Conservation (phyloP, 2,888 invertebrate species). For the Cerastis rubricosa region DNA sequence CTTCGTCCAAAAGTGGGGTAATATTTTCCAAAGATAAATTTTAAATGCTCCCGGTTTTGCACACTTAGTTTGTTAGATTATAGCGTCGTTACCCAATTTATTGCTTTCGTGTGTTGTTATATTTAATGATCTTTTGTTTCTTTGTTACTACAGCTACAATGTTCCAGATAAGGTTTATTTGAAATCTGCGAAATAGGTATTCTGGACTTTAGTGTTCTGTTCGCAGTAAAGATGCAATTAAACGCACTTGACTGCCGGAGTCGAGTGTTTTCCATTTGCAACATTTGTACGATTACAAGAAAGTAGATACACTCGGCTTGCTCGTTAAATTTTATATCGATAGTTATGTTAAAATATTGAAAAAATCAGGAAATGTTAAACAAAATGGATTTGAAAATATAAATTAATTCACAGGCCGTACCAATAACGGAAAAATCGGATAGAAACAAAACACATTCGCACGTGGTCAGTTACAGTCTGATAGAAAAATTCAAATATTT, state of each 20-base stretch:
- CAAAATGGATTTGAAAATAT: background rate
- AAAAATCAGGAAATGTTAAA: background rate
- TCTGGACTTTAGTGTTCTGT: constrained; percentile 58
- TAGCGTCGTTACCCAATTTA: constrained; percentile 78
- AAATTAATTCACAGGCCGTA: constrained; percentile 30
- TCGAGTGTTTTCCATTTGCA: constrained; percentile 63
- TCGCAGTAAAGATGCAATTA: constrained; percentile 67
- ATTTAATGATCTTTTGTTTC: constrained; percentile 73
- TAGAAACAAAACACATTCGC: constrained; percentile 33
- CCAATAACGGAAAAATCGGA: constrained; percentile 35
- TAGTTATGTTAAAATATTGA: constrained; percentile 26
- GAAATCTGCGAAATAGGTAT: constrained; percentile 60
- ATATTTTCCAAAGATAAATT: constrained; percentile 88
- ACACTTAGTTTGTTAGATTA: constrained; percentile 86
- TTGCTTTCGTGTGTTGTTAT: constrained; percentile 77
- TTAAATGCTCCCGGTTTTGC: constrained; percentile 82
- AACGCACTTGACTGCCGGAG: constrained; percentile 63
- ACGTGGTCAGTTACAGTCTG: constrained; percentile 53
- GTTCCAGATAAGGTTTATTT: constrained; percentile 66
- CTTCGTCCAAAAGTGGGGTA: constrained; percentile 80
- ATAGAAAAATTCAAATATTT: constrained; percentile 58
- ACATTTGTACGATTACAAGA: constrained; percentile 51
- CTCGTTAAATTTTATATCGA: constrained; percentile 32
- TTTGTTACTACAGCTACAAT: constrained; percentile 64
- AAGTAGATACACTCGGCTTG: constrained; percentile 24